Evolutionary conservation across 2,888 invertebrate genomes (phyloP), one percentile per base, ranked within the genome.

Genomic region (Penaeus monodon): DNA sequence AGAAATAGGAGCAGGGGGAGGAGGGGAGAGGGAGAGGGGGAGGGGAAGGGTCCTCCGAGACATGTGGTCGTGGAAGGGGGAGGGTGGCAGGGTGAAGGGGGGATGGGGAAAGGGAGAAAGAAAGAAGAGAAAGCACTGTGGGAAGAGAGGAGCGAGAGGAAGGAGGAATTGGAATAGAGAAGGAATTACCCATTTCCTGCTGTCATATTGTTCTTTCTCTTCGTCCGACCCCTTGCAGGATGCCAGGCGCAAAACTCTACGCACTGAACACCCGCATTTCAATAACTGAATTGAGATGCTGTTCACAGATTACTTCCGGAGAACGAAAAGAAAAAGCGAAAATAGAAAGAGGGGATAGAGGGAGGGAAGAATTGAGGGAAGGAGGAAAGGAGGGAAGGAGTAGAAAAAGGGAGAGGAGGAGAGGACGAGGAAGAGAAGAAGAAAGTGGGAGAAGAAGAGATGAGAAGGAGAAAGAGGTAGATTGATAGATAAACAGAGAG

Each of bases 221-320:
- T n/a, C 20, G 27, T 66, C 81, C n/a, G 81, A 70, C 44, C 44
- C 81, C 44, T 49, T 49, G 82, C 17, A 57, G 57, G 57, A 57
- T 57, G 57, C 17, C 57, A 20, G 0, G 57, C 57, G 10, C 57
- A 57, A 57, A 57, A 57, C 57, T 57, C 57, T 57, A 57, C 57
- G 57, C 57, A 20, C 57, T 17, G 17, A 17, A 57, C 3, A 57
- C 57, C 57, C 57, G 57, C 57, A 17, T 57, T 57, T 57, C 57
- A 57, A 57, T 57, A 57, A 57, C 57, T 57, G 57, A 17, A 20
- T 57, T 57, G 57, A 57, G 57, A 57, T 17, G 57, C 44, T 57
- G 17, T 57, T 20, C 57, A 20, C 17, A 57, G 57, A 57, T 57
- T 14, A 57, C 3, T 57, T 20, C 17, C 57, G 57, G 57, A 57